A percentile compares a stretch with the other conserved stretches of the same genome.
These are phyloP conservation scores for Halcyon chelicuti DNA, from an alignment of 2,797 vertebrate species.

Conservation along the genomic window DNA sequence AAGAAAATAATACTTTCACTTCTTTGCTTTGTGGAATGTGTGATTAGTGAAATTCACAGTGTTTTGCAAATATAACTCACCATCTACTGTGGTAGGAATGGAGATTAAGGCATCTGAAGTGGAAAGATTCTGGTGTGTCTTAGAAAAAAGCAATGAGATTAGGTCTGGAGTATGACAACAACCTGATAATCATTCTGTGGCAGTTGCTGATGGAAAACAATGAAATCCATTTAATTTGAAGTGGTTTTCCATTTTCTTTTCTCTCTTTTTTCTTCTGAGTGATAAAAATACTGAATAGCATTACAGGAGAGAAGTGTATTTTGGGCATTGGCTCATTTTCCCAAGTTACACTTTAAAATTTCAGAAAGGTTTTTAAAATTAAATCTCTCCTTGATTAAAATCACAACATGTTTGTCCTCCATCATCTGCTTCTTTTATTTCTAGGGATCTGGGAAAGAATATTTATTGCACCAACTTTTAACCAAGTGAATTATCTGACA, in stretches of 20 bases:
- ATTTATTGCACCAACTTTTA: neutral
- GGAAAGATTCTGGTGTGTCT: neutral
- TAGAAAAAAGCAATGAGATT: neutral
- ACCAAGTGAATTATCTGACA: neutral
- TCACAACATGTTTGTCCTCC: neutral
- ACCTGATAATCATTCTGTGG: neutral
- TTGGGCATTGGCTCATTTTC: neutral
- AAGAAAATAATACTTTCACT: neutral
- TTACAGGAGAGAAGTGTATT: neutral
- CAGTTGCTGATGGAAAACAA: neutral
- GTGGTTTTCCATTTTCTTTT: neutral
- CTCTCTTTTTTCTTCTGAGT: neutral
- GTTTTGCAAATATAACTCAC: neutral
- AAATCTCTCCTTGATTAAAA: neutral
- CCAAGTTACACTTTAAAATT: neutral
- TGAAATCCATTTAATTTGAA: neutral
- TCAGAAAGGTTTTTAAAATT: neutral
- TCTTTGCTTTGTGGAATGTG: neutral
- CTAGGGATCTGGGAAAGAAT: neutral
- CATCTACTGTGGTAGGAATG: neutral
- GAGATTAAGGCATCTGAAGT: neutral
- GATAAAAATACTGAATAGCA: neutral
- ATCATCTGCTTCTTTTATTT: neutral
- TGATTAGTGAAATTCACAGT: neutral
- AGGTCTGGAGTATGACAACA: neutral